Base-by-base conservation (phyloP, 2,797 vertebrate genomes). In the Peromyscus nudipes region DNA sequence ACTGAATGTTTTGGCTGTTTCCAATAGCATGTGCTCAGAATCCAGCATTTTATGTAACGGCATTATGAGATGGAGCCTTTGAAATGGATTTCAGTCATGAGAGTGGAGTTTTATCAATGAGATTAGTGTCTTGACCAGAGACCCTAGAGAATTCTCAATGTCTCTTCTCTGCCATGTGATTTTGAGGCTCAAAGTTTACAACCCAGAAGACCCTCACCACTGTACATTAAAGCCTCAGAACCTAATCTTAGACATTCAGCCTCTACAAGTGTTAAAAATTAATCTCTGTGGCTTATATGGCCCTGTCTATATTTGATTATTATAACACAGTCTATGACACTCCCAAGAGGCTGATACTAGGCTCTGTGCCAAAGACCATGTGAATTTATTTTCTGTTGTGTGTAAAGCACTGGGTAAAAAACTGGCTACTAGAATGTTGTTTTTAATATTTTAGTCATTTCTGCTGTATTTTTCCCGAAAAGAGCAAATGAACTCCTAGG, bases 381-480 rank as follows among this genome's bases (percentile, higher is more conserved):
- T 13, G 14, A 34, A 91, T n/a, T 71, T 65, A 27, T 37, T 11
- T 52, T 76, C 31, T 37, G 14, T 37, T 8, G 37, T 23, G 11
- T 75, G 31, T 27, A n/a, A 67, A 37, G 8, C n/a, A 55, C n/a
- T 86, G 4, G 8, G 40, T 16, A 43, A 88, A 92, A 46, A 55
- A 12, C 6, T 52, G 34, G 23, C 67, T 80, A 77, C 31, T 82
- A 16, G 19, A 69, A 73, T 34, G 4, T n/a, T 62, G n/a, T 16
- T 79, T 46, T 19, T 80, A 17, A 57, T 92, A 8, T 43, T 94
- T 95, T 64, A 91, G 43, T 40, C 62, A 40, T 23, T 92, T 85
- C 31, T 73, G 37, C 13, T 49, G 10, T 49, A 37, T 75, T 75
- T 91, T 92, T 67, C 69, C 65, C n/a, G 77, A 75, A 82, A 27